Percentiles rank a stretch among this genome's conserved stretches.
Conservation (phyloP, 2,797 vertebrate genomes). For the Tapera naevia region DNA sequence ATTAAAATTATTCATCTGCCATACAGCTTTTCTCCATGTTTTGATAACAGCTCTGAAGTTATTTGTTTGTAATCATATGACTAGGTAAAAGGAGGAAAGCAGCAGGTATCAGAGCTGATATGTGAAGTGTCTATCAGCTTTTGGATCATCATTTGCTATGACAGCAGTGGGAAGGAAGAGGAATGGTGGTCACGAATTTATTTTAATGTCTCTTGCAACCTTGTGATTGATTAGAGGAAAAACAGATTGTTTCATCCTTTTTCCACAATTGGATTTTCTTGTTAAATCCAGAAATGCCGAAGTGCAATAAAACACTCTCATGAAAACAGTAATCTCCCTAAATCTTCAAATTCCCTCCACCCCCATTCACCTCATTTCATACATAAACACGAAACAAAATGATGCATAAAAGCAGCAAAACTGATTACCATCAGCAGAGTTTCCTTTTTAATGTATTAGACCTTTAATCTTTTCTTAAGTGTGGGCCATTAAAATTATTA, state of each 20-base stretch:
- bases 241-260: conserved; percentile 69
- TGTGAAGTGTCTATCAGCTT: conserved; percentile 27
- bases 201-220: conserved; percentile 53
- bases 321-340: conserved; percentile 55
- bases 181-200: conserved; percentile 18
- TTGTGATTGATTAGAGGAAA: conserved; percentile 62
- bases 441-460: conserved; percentile 59
- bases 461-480: conserved; percentile 66
- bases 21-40: background rate
- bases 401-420: conserved; percentile 59
- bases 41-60: background rate
- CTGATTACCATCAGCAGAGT: conserved; percentile 66
- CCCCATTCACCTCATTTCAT: background rate
- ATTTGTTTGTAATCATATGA: background rate
- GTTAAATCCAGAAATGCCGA: conserved; percentile 50
- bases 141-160: conserved; percentile 44
- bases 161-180: conserved; percentile 47
- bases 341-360: conserved; percentile 26
- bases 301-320: conserved; percentile 55
- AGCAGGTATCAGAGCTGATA: background rate
- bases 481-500: conserved; percentile 67
- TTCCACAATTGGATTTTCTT: conserved; percentile 65
- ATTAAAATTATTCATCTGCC: background rate
- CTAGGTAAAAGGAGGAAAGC: background rate
- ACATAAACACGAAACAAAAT: conserved; percentile 31